Conservation (phyloP, 2,113 vertebrate species). For the Henicopernis longicauda region DNA sequence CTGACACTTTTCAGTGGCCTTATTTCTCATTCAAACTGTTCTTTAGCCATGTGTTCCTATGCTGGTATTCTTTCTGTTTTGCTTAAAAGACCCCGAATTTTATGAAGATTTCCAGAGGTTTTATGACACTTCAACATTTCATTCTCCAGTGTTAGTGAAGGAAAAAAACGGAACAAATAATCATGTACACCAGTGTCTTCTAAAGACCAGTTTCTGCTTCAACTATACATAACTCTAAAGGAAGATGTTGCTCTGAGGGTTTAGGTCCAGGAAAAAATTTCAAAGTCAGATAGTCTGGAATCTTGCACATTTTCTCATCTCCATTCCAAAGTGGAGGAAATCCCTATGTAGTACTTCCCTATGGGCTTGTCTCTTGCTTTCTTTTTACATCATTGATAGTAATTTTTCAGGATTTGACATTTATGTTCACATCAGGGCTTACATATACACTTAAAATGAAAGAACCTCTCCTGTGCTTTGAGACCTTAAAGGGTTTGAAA, state of each 20-base stretch:
- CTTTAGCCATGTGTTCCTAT: neutral
- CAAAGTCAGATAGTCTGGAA: neutral
- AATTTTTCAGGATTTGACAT: constrained; percentile 11
- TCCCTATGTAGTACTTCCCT: neutral
- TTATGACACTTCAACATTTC: neutral
- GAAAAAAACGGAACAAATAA: neutral
- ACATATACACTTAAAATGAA: neutral
- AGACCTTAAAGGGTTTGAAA: neutral
- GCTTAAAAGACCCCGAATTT: neutral
- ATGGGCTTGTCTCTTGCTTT: neutral
- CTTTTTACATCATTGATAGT: constrained; percentile 1
- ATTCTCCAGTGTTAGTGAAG: neutral
- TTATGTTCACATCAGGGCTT: neutral
- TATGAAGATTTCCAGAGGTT: neutral
- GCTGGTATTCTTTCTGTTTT: neutral
- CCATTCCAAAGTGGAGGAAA: neutral
- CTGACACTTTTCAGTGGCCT: neutral
- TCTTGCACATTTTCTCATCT: neutral
- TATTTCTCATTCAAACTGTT: neutral
- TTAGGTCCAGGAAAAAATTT: neutral
- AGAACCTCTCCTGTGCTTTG: neutral
- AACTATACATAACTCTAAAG: neutral
- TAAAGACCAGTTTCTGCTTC: neutral
- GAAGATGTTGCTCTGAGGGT: neutral
- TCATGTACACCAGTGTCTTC: neutral